phyloP scores from a whole-genome alignment of 2,113 vertebrate species.

The Xiphorhynchus elegans region DNA sequence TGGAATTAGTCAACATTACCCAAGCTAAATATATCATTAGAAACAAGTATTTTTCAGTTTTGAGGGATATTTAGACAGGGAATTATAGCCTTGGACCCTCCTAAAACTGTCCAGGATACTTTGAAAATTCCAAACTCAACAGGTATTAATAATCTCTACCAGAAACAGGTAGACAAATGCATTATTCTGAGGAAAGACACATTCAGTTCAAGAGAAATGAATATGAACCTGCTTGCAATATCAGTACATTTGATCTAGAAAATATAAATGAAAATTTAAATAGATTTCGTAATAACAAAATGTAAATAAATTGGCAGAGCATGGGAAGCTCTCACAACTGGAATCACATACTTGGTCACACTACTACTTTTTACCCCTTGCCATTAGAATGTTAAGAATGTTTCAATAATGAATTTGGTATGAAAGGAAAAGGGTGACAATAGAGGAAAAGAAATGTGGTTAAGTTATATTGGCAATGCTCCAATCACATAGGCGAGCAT shows the following conservation, averaged over 20 bases:
- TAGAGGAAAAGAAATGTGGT: constrained; percentile 1
- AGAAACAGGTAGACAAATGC: neutral
- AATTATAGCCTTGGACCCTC: neutral
- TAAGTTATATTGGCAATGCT: neutral
- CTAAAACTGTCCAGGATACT: neutral
- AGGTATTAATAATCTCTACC: neutral
- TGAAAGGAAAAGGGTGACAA: constrained; percentile 41
- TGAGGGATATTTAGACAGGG: neutral
- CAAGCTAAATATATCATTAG: neutral
- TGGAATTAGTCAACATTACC: neutral
- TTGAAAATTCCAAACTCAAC: neutral
- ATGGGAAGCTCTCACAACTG: neutral
- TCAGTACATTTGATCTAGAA: neutral
- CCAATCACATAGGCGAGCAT: neutral
- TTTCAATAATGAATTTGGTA: constrained; percentile 36
- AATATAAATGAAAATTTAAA: neutral
- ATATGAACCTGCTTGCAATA: neutral
- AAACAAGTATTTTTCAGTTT: neutral
- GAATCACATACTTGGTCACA: neutral
- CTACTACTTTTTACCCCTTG: neutral
- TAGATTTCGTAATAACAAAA: neutral
- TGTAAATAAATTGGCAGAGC: neutral
- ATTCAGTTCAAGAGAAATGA: neutral
- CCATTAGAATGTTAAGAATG: neutral
- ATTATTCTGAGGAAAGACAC: neutral